phyloP scores from a whole-genome alignment of 1,140 invertebrate species.

The Drosophila oshimai region DNA sequence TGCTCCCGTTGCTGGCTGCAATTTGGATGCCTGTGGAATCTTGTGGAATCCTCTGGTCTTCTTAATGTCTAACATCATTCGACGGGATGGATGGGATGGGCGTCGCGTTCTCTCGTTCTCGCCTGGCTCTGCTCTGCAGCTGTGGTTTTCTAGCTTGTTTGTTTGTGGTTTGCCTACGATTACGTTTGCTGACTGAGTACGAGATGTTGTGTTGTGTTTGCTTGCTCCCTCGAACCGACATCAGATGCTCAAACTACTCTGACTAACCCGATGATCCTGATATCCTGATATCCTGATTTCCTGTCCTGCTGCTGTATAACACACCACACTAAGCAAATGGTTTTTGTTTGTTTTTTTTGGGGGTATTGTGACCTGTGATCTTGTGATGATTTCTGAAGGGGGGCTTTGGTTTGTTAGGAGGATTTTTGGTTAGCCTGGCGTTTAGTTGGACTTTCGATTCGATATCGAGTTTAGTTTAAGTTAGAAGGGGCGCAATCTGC shows the following conservation, averaged over 20 bases:
- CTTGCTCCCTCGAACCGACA: conserved; percentile 1
- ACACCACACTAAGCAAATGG: conserved; percentile 21
- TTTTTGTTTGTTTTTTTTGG: background rate
- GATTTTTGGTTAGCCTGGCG: conserved; percentile 2
- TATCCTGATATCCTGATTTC: background rate
- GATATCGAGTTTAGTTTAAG: conserved; percentile 36
- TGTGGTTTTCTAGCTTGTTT: background rate
- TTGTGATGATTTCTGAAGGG: background rate
- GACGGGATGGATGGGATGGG: conserved; percentile 59
- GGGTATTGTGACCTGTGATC: background rate
- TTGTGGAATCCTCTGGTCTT: conserved; percentile 73
- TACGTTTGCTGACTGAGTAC: background rate
- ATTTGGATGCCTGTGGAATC: conserved; percentile 63
- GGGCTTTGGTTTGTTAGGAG: background rate
- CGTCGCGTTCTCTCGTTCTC: background rate
- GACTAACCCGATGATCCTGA: background rate
- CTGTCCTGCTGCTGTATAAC: background rate
- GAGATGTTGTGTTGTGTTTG: conserved; percentile 26
- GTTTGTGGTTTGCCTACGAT: background rate
- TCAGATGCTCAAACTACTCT: conserved; percentile 14
- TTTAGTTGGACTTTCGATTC: conserved; percentile 1
- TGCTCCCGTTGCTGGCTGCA: conserved; percentile 34
- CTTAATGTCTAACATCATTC: conserved; percentile 79
- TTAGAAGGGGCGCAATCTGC: conserved; percentile 68
- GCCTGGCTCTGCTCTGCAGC: too few species aligned